Evolutionary conservation across 2,797 vertebrate species (phyloP).

Genomic region (Furcifer pardalis): DNA sequence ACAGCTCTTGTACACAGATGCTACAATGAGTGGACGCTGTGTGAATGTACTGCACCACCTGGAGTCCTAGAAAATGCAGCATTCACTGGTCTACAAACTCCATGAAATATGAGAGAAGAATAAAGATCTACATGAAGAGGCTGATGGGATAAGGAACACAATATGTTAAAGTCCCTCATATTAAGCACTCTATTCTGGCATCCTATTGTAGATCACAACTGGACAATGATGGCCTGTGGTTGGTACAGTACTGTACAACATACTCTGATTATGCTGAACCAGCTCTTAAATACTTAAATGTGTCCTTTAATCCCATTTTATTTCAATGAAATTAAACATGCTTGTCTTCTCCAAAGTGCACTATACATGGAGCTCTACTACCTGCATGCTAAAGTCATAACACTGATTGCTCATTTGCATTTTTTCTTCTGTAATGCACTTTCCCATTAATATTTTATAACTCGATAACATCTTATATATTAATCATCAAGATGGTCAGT

Average conservation of each 20-base stretch:
- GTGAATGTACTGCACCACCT: background rate
- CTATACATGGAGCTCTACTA: background rate
- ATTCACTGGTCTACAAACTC: background rate
- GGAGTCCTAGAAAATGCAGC: background rate
- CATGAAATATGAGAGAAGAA: background rate
- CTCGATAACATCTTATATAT: background rate
- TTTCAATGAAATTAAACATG: background rate
- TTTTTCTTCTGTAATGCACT: slow-evolving; percentile 11
- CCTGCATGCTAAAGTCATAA: background rate
- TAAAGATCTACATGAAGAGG: background rate
- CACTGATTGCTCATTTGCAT: background rate
- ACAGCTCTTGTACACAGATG: background rate
- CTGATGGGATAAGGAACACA: no score
- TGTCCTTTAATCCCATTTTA: background rate
- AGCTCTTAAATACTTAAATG: background rate
- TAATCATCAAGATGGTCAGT: background rate
- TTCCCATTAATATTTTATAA: background rate
- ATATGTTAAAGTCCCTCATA: no score
- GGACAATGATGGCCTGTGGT: background rate
- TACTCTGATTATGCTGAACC: background rate
- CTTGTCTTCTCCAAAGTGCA: background rate
- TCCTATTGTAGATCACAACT: background rate
- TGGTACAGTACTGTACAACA: background rate
- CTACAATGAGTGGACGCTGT: background rate
- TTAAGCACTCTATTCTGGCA: no score